Evolutionary conservation across 2,797 vertebrate genomes (phyloP), one percentile per base, ranked within the genome.

Genomic region (Morelia viridis): DNA sequence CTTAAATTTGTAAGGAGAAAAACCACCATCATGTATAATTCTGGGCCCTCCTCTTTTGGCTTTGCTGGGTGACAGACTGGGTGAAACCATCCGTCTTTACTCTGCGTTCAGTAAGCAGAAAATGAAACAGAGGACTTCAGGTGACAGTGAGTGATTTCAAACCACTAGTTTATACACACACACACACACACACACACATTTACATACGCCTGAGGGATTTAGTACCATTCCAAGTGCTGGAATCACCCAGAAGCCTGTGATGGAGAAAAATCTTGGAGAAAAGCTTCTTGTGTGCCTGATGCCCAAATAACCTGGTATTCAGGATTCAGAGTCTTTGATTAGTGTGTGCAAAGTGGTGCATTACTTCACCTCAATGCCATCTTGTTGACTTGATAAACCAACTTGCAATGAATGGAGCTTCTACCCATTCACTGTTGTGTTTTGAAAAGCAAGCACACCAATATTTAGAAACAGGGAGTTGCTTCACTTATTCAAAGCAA

Each of bases 61-160:
- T 95, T 94, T 95, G 86, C 50, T 89, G 91, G 61, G 91, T 96
- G 94, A 96, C 93, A 94, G 93, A 94, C 35, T 53, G 89, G 85
- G 93, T 88, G 93, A 95, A 97, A 95, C 88, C 94, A 96, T 97
- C 93, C 94, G 96, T 96, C 95, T 96, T 94, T 13, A 0, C 92
- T 96, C 91, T 95, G 94, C 96, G 95, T 94, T 96, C 95, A 95
- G 95, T 94, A 96, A 95, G 95, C 96, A 96, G 95, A 96, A 96
- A 96, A 97, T 96, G 95, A 96, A 96, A 96, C 95, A 96, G 96
- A 95, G 92, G 95, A 96, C 90, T 71, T 91, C 71, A 92, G 89
- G 91, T 96, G 95, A 96, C 95, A 96, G 65, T 96, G 96, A 96
- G 83, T 92, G 92, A 97, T 96, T 96, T 96, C 93, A 94, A 94